phyloP scores from a whole-genome alignment of 1,140 invertebrate genomes.

The Copidosoma floridanum region DNA sequence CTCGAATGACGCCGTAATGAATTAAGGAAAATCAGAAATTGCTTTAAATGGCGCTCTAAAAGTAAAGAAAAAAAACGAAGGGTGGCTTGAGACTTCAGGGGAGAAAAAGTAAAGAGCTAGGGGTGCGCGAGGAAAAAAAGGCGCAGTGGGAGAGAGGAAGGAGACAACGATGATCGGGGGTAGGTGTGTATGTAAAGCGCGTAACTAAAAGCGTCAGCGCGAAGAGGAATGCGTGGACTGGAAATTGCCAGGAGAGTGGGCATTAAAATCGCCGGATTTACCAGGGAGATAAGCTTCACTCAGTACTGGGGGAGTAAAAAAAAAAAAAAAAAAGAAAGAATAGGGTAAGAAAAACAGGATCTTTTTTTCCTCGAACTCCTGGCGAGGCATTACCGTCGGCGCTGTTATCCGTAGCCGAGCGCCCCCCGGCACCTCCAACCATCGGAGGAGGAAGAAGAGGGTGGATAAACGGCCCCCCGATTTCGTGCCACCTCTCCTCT shows the following conservation, averaged over 20 bases:
- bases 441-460: no score
- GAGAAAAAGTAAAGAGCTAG: constrained; percentile 32
- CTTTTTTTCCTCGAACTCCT: constrained; percentile 17
- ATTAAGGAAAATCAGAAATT: constrained; percentile 58
- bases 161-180: constrained; percentile 12
- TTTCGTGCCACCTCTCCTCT: constrained; percentile 19
- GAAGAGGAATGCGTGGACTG: constrained; percentile 48
- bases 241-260: constrained; percentile 54
- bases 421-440: constrained; percentile 35
- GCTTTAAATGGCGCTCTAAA: constrained; percentile 55
- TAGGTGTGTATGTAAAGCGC: no score
- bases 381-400: constrained; percentile 48
- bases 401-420: constrained; percentile 47
- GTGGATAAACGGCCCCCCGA: no score
- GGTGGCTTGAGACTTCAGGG: constrained; percentile 32
- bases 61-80: no score
- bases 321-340: constrained; percentile 45
- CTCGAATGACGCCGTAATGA: constrained; percentile 50
- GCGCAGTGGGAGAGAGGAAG: constrained; percentile 6
- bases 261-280: constrained; percentile 58
- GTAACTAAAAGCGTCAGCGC: constrained; percentile 35
- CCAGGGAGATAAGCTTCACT: constrained; percentile 52
- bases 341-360: background rate
- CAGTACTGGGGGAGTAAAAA: constrained; percentile 20
- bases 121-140: constrained; percentile 14